Evolutionary conservation across 2,797 vertebrate species (phyloP), one percentile per base, ranked within the genome.

Genomic region (Philypnodon macrostomus): DNA sequence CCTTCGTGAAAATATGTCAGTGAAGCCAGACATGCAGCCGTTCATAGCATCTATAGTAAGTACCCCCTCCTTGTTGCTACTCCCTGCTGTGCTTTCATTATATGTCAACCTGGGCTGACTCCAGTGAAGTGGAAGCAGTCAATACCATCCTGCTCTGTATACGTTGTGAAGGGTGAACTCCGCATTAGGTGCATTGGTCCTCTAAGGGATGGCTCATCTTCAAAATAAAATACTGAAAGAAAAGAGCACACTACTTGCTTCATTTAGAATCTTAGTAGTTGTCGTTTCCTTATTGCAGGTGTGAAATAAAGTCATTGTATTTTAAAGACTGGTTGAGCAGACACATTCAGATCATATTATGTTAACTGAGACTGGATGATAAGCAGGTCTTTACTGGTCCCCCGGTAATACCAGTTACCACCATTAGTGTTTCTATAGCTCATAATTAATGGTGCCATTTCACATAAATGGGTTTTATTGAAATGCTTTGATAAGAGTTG

Each of bases 111-210:
- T 79, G 42, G 21, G 57, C 60, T 19, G 63, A 75, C 74, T 87
- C 79, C 80, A 83, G 45, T 83, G 75, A 83, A 79, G 83, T 82
- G 79, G 78, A 90, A 90, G 74, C 73, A 77, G 82, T 85, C 84
- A 85, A 88, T 89, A 87, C 75, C 65, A 62, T 53, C 77, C 73
- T 59, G 63, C 62, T 85, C 73, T 81, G 70, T 70, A n/a, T n/a
- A 70, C 59, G 63, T 80, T 69, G 65, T 79, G 75, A 73, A 80
- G 73, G 68, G 63, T 82, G 80, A 84, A 67, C 68, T 79, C 60
- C 68, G 67, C 56, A 82, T 67, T 71, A 77, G 79, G 85, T 75
- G 71, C 52, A 74, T 62, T 48, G 39, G 79, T 68, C 53, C 67
- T 85, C 73, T 48, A 66, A 80, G 58, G 58, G 57, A 78, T 45